Percentiles rank a stretch among this genome's conserved stretches.
phyloP scores from a whole-genome alignment of 2,797 vertebrate species.

The Hylomyscus alleni region DNA sequence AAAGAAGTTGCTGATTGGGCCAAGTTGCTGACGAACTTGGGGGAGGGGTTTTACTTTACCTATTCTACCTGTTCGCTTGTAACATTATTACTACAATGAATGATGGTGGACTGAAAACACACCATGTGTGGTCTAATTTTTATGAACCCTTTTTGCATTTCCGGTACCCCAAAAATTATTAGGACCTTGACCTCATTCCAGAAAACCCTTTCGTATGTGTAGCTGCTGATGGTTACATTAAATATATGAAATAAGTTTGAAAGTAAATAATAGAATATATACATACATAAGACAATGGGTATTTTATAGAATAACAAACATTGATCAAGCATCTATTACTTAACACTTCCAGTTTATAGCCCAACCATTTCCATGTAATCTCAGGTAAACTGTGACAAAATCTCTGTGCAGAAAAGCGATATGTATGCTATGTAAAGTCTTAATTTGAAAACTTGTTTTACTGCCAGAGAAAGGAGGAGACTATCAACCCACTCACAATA shows the following conservation, averaged over 20 bases:
- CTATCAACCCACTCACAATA: not conserved
- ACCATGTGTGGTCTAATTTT: too few relatives aligned
- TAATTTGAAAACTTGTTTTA: not conserved
- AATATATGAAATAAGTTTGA: not conserved
- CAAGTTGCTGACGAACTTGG: too few relatives aligned
- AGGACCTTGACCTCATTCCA: too few relatives aligned
- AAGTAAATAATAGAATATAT: not conserved
- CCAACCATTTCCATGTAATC: not conserved
- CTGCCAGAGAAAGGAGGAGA: not conserved
- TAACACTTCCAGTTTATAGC: rapidly evolving
- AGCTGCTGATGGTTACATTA: too few relatives aligned
- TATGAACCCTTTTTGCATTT: too few relatives aligned
- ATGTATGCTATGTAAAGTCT: not conserved
- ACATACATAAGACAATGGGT: not conserved
- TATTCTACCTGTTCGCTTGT: too few relatives aligned
- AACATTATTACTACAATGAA: too few relatives aligned
- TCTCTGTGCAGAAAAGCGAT: not conserved
- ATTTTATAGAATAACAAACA: not conserved
- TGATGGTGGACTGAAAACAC: too few relatives aligned
- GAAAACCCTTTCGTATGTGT: too few relatives aligned
- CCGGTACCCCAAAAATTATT: too few relatives aligned
- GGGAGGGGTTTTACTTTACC: too few relatives aligned
- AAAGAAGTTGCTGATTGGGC: too few relatives aligned
- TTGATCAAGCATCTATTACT: not conserved
- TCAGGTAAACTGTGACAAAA: not conserved